Conservation (phyloP, 1,140 invertebrate genomes). For the Diuraphis noxia region DNA sequence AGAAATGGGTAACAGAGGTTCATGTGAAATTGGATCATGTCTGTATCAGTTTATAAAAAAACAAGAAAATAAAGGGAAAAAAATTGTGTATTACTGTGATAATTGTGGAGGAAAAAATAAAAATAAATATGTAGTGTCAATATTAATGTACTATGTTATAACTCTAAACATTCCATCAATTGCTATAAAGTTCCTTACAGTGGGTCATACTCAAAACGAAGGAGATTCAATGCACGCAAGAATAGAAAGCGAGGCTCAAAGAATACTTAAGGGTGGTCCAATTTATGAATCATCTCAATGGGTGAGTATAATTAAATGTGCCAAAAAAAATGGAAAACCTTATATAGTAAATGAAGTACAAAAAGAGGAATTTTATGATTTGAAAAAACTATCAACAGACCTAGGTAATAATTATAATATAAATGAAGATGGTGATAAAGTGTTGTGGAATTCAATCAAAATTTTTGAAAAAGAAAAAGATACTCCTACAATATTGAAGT, state of each 20-base stretch:
- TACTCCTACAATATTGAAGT: background rate
- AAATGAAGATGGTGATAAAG: background rate
- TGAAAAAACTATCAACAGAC: background rate
- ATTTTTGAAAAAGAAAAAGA: background rate
- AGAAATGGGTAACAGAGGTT: conserved; percentile 47
- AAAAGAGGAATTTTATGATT: background rate
- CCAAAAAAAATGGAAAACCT: background rate
- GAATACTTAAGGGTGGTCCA: background rate
- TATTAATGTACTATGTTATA: background rate
- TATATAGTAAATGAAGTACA: background rate
- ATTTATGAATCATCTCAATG: background rate
- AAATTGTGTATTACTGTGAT: background rate
- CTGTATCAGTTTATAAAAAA: conserved; percentile 26
- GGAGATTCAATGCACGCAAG: background rate
- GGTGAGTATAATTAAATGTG: background rate
- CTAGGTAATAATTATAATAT: conserved; percentile 21
- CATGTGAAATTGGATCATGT: conserved; percentile 53
- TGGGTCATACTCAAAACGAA: background rate
- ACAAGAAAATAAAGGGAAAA: conserved; percentile 1
- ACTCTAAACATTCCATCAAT: background rate
- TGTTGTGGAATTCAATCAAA: background rate
- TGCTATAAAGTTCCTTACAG: background rate
- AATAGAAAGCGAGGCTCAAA: background rate
- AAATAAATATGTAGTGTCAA: background rate
- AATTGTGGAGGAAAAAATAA: conserved; percentile 5